Base-by-base conservation (phyloP, 92 coral and sea anemone genomes). In the Paragorgia papillata region DNA sequence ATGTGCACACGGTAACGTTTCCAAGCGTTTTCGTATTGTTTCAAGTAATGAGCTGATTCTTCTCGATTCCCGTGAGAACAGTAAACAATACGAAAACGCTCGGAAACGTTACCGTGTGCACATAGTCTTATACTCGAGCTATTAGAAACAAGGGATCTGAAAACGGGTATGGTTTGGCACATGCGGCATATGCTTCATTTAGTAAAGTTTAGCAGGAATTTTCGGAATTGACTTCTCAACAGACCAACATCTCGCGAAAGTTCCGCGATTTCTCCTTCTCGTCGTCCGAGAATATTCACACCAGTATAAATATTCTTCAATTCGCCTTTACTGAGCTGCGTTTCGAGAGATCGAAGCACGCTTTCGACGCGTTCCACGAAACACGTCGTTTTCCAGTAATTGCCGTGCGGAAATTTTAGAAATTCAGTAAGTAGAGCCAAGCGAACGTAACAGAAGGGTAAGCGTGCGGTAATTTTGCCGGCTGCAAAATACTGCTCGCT, bases 361-460 rank as follows among this genome's bases (percentile, higher is more conserved):
- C 87, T 71, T 43, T 82, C 48, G 20, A 87, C 56, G 32, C 96
- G 96, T 41, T 74, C 80, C 7, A 54, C 34, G 10, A 90, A 30
- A 9, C 84, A 64, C 1, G 51, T 41, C 21, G 14, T 62, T 8
- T 21, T 54, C 96, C 96, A 90, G 3, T 84, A 58, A 1, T 34
- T 66, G 3, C 59, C 79, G 60, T 69, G 74, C 3, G 91, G 83
- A 48, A 77, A 84, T 41, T 83, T 88, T 43, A 80, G 82, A 32
- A 86, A 70, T 39, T 90, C 89, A 27, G 79, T 28, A 12, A 70
- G 62, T 14, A 70, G 44, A 32, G 62, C 61, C 77, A 54, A 43
- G 18, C 62, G 77, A 21, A 26, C 51, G 14, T 46, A 70, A 19
- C 33, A 33, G 17, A 25, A 31, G 0, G 77, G 63, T 0, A 70